These are phyloP conservation scores for Saccostrea cuccullata DNA, from an alignment of 1,140 invertebrate species.

Conservation along the genomic window DNA sequence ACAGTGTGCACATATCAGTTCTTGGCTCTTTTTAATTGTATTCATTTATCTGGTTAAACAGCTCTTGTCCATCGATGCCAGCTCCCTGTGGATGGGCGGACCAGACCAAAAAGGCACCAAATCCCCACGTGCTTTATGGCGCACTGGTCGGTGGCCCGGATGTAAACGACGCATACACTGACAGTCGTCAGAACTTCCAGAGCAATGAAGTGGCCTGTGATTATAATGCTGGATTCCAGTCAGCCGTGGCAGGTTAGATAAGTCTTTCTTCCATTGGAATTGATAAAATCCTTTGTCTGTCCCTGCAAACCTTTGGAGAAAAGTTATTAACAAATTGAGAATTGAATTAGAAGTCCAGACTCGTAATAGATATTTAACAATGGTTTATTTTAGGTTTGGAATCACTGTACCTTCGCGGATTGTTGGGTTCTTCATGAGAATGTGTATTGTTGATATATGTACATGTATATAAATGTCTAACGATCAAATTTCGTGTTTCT, in stretches of 20 bases:
- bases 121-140: constrained; percentile 77
- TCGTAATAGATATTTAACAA: too few relatives aligned
- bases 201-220: constrained; percentile 78
- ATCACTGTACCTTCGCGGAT: background rate
- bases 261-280: background rate
- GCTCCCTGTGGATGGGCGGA: constrained; percentile 65
- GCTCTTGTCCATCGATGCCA: constrained; percentile 69
- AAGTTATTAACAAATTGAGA: too few relatives aligned
- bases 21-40: too few relatives aligned
- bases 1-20: too few relatives aligned
- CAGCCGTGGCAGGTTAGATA: constrained; percentile 61
- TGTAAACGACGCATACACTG: constrained; percentile 73
- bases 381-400: background rate
- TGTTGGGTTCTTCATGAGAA: background rate
- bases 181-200: constrained; percentile 75
- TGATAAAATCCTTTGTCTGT: too few relatives aligned
- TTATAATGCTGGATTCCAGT: constrained; percentile 78
- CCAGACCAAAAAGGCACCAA: constrained; percentile 62
- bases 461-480: background rate
- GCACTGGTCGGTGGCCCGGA: constrained; percentile 79
- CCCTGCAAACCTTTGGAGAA: too few relatives aligned
- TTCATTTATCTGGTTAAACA: constrained; percentile 36
- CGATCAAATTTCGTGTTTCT: too few relatives aligned
- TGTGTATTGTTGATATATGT: background rate
- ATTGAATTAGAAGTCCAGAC: too few relatives aligned